Base-by-base conservation (phyloP, 2,888 invertebrate genomes). In the Hypolimnas misippus region DNA sequence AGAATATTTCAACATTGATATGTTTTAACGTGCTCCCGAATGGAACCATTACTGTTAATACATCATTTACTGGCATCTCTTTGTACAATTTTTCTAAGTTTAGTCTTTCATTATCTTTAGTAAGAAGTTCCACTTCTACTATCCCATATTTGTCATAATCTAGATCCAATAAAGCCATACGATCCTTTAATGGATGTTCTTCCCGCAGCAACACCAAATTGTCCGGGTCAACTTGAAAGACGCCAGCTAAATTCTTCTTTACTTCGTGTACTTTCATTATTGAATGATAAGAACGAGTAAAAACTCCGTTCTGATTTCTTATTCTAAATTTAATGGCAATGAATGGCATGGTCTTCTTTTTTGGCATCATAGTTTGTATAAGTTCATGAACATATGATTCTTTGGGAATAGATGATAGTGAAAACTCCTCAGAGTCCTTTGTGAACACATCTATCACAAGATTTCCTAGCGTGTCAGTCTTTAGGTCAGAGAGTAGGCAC, bases 201-300 rank as follows among this genome's bases (percentile, higher is more conserved):
- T 82, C 81, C 78, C 94, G 89, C 49, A 88, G 79, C 2, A 95
- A 69, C 0, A 90, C 80, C 42, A 95, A 77, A 44, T 90, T 82
- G 12, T 92, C 84, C 0, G 87, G 86, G 14, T 93, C 87, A 1
- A 93, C 84, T 76, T 92, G 87, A 74, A 95, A 94, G 44, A 94
- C 86, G 1, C 92, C 92, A 0, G 87, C 92, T 44, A 95, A 84
- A 71, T 94, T 94, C 70, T 92, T 91, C 77, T 94, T 94, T 44
- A 95, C 88, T 73, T 94, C 94, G 57, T 85, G 89, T 52, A 95
- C 82, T 63, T 90, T 93, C 78, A 93, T 90, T 19, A 87, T 85
- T 0, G 88, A 87, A 58, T 92, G 87, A 68, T 93, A 93, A 0
- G 93, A 92, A 44, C 93, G 88, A 10, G 93, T 93, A 69, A 93